A percentile compares a stretch with the other conserved stretches of the same genome.
Evolutionary conservation across 1,140 invertebrate species (phyloP).

Genomic region (Doryteuthis pealeii): DNA sequence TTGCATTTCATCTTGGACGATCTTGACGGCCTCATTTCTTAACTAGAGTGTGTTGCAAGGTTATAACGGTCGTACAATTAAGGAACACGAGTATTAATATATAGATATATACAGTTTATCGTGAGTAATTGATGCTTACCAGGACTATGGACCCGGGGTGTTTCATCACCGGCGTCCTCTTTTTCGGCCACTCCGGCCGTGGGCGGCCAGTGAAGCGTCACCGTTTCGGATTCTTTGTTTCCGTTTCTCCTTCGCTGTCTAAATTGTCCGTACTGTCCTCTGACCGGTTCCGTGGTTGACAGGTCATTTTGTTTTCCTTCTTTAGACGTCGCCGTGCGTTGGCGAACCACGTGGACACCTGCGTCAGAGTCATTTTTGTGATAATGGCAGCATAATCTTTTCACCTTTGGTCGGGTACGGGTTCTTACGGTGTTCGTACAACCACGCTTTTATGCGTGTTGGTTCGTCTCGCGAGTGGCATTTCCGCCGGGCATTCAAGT

Average conservation of each 20-base stretch:
- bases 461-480: conserved; percentile 92
- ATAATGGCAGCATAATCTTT: conserved; percentile 98
- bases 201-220: not conserved
- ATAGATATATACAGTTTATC: no score
- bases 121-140: no score
- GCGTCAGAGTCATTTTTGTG: conserved; percentile 98
- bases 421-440: conserved; percentile 98
- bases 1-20: no score
- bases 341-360: conserved; percentile 65
- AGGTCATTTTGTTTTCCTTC: conserved; percentile 99
- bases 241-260: conserved; percentile 40
- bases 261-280: conserved; percentile 71
- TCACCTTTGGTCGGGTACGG: conserved; percentile 98
- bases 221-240: conserved; percentile 36
- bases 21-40: no score
- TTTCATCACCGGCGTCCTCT: not conserved
- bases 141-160: not conserved
- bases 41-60: no score
- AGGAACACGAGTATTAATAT: no score
- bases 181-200: not conserved
- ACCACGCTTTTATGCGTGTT: conserved; percentile 94
- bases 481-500: conserved; percentile 90
- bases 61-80: no score
- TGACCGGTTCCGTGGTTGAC: conserved; percentile 90
- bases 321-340: conserved; percentile 67